Evolutionary conservation across 2,888 invertebrate genomes (phyloP), one percentile per base, ranked within the genome.

Genomic region (Apantesis nais): DNA sequence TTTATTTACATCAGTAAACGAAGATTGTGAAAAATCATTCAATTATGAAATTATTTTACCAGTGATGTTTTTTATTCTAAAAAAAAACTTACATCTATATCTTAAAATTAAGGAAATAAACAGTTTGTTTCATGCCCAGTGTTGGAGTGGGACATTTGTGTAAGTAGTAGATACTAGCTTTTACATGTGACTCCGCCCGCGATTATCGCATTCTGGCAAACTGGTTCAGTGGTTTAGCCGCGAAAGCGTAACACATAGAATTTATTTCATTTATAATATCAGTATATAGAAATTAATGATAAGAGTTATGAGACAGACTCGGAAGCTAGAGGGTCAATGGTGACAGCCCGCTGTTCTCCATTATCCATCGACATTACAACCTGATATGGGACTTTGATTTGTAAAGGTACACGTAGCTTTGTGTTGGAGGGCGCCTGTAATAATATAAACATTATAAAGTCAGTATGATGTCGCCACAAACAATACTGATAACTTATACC

Each of bases 331-430:
- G 94, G 93, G 83, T 93, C 88, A 62, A 91, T 86, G 74, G 92
- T 93, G 80, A 92, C 88, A 7, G 92, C 89, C 11, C 83, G 81
- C 66, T 85, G 86, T 64, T 91, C 90, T 1, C 92, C 93, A 74
- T 89, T 88, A 70, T 86, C 91, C 79, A 86, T 77, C 0, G 90
- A 87, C 83, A 90, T 85, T 70, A 95, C 93, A 84, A 94, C 88
- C 71, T 95, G 93, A 81, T 94, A 95, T 1, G 94, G 95, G 0
- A 95, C 95, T 72, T 94, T 94, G 74, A 94, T 94, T 73, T 93
- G 92, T 0, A 95, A 83, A 0, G 94, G 94, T 52, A 93, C 87
- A 0, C 93, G 91, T 0, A 94, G 86, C 62, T 91, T 92, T 0
- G 91, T 83, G 78, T 86, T 93, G 0, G 91, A 90, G 1, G 95